Evolutionary conservation across 2,113 vertebrate species (phyloP).

Genomic region (Hippocampus zosterae): DNA sequence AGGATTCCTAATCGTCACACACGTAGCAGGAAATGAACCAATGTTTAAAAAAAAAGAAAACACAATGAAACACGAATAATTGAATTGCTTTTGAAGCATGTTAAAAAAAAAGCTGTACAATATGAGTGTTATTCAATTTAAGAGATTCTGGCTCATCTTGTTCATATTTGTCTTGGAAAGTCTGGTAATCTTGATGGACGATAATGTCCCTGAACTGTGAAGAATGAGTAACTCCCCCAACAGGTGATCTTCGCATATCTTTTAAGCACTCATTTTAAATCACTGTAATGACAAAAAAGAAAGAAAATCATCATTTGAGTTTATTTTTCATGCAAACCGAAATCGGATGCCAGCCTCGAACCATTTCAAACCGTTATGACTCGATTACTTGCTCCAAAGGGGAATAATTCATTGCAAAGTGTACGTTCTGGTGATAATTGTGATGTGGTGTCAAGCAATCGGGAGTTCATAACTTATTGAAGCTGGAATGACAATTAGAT

Average conservation of each 20-base stretch:
- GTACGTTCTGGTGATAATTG: conserved; percentile 4
- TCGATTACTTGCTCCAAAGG: neutral
- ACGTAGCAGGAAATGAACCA: neutral
- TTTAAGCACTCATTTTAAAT: neutral
- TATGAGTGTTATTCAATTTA: neutral
- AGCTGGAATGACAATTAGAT: neutral
- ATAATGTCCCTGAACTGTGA: neutral
- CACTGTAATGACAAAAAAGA: neutral
- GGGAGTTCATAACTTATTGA: conserved; percentile 1
- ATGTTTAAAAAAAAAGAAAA: neutral
- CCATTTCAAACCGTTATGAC: neutral
- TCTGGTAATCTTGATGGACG: neutral
- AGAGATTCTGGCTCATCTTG: neutral
- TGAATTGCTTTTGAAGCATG: neutral
- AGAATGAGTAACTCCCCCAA: neutral
- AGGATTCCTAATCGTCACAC: neutral
- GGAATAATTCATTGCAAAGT: neutral
- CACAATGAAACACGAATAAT: neutral
- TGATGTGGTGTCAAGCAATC: conserved; percentile 2
- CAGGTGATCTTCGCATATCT: neutral
- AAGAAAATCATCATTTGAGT: neutral
- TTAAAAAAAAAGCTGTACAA: neutral
- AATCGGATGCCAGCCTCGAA: neutral
- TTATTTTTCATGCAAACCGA: conserved; percentile 1
- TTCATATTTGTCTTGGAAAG: neutral